phyloP scores from a whole-genome alignment of 2,113 vertebrate species.

The human (Homo sapiens) region GRCh38 chr3:173745001-173745500 shows the following conservation, averaged over 20 bases:
- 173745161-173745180: conserved; percentile 1
- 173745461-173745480: background rate
- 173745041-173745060: background rate
- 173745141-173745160: background rate
- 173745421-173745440: background rate
- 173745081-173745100: background rate
- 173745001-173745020: conserved; percentile 8
- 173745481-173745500: background rate
- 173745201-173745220: conserved; percentile 31
- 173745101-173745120: background rate
- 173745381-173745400: background rate
- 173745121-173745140: background rate
- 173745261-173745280: background rate
- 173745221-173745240: background rate
- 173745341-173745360: background rate
- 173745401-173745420: background rate
- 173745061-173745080: background rate
- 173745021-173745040: background rate
- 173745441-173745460: background rate
- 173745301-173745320: background rate
- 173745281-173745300: background rate
- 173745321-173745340: background rate
- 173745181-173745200: background rate
- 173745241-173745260: background rate
- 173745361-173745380: background rate